Conservation (phyloP, 2,113 vertebrate species). For the Cynopterus brachyotis region DNA sequence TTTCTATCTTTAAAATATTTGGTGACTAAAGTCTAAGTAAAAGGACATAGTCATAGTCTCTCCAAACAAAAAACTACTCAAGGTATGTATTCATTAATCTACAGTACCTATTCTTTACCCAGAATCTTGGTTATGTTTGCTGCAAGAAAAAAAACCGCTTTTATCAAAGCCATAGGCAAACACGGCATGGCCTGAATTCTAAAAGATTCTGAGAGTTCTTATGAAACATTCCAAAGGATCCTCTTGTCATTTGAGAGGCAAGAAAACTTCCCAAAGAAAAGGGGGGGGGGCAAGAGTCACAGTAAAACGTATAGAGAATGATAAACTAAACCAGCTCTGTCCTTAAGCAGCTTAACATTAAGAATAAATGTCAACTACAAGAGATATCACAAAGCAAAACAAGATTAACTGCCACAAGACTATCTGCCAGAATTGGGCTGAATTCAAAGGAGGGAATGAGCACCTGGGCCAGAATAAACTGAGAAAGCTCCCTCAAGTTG, state of each 20-base stretch:
- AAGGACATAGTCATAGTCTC: background rate
- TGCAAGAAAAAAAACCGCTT: background rate
- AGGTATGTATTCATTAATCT: background rate
- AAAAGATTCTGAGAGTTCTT: conserved; percentile 6
- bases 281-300: background rate
- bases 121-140: background rate
- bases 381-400: conserved; percentile 40
- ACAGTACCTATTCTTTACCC: background rate
- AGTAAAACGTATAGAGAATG: background rate
- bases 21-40: conserved; percentile 27
- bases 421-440: background rate
- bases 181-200: background rate
- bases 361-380: conserved; percentile 40
- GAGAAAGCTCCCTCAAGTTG: background rate
- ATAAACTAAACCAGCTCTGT: background rate
- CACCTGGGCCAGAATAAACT: background rate
- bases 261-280: background rate
- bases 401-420: conserved; percentile 49
- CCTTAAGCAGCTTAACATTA: conserved; percentile 29
- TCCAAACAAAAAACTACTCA: background rate
- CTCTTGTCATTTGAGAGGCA: background rate
- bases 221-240: background rate
- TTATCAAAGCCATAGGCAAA: conserved; percentile 25
- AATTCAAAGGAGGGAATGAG: conserved; percentile 39
- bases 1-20: conserved; percentile 38